Base-by-base conservation (phyloP, 2,888 invertebrate genomes). In the Bellardia bayeri region DNA sequence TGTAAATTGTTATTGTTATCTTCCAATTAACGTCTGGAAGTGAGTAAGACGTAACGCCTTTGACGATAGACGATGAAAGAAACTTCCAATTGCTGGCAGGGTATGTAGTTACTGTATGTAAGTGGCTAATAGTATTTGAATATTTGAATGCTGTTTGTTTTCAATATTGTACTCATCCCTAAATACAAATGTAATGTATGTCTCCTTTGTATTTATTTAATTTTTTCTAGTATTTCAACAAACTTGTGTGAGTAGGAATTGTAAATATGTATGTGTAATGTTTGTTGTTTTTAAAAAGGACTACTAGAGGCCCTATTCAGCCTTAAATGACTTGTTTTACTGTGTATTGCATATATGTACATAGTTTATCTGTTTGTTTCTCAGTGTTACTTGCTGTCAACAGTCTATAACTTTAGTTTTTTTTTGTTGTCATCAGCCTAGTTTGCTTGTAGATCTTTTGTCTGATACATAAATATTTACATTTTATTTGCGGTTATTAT, bases 401-500 rank as follows among this genome's bases (percentile, higher is more conserved):
- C 51, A 33, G 13, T 69, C 16, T 54, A n/a, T 33, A 49, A 11
- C 7, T 49, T n/a, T 37, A 14, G n/a, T n/a, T n/a, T 37, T 33
- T 2, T 33, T 33, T 37, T 37, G 0, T 37, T 37, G 45, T 68
- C 45, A 6, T 30, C 42, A 45, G 16, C 8, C 49, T 49, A 49
- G 37, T 54, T 54, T 71, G 8, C 9, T 37, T 37, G 33, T 33
- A 33, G 33, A 4, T 33, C 5, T 33, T 33, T 33, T 33, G 37
- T 7, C 16, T 45, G 7, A 45, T 4, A 37, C 37, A 42, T 42
- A 42, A 4, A 45, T 11, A 45, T 9, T 45, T 11, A 11, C 9
- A 7, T 54, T 68, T 49, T 69, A 8, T 49, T 51, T 69, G 49
- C n/a, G 14, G n/a, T 49, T 51, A 3, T 49, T 51, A 69, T 33